phyloP scores from a whole-genome alignment of 2,113 vertebrate species.

The Hypomesus transpacificus region DNA sequence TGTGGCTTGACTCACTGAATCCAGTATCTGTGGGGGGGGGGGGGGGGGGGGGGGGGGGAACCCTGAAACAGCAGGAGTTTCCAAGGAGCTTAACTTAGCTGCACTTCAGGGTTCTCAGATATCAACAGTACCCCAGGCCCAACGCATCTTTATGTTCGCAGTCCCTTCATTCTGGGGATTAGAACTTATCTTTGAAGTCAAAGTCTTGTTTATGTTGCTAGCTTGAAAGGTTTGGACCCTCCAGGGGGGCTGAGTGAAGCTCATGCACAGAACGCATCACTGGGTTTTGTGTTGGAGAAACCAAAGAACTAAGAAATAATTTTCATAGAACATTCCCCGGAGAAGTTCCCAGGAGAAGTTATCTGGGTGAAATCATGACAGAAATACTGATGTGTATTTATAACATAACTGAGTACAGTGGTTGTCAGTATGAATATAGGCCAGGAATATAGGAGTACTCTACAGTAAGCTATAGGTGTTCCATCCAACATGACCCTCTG shows the following conservation, averaged over 20 bases:
- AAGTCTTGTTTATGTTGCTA: background rate
- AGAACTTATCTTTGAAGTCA: constrained; percentile 1
- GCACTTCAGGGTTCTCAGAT: background rate
- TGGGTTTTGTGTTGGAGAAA: too few species aligned
- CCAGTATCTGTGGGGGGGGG: background rate
- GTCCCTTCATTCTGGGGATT: background rate
- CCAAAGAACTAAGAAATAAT: too few species aligned
- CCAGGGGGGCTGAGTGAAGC: too few species aligned
- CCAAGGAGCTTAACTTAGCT: background rate
- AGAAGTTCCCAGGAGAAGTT: background rate
- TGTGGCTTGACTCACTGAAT: too few species aligned
- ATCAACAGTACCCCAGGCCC: background rate
- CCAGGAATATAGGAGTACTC: too few species aligned
- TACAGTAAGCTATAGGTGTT: too few species aligned
- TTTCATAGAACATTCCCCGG: background rate
- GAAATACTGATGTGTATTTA: background rate
- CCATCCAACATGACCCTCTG: too few species aligned
- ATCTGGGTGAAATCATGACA: background rate
- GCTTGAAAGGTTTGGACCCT: too few species aligned
- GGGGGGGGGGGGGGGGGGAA: too few species aligned
- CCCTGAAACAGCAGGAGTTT: background rate
- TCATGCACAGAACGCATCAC: too few species aligned
- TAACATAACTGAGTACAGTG: too few species aligned
- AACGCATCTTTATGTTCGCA: background rate
- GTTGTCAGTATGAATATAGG: too few species aligned